Evolutionary conservation across 2,113 vertebrate genomes (phyloP).

Genomic region (Myotis davidii): DNA sequence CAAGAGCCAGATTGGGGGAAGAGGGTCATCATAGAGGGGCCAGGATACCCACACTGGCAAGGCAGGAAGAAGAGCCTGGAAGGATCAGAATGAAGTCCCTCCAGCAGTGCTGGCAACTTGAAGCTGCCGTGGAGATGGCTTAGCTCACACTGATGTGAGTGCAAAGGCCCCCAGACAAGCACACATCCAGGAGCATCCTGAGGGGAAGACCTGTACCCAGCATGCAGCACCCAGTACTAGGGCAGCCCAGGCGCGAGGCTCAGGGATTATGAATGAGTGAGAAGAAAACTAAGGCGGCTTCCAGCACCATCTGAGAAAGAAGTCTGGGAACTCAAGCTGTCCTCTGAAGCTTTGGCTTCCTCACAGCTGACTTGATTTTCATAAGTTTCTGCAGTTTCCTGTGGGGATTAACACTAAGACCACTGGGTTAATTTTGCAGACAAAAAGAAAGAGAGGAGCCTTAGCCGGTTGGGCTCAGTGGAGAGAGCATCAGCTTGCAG

Average conservation of each 20-base stretch:
- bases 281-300: slow-evolving; percentile 20
- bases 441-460: background rate
- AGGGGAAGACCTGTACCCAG: background rate
- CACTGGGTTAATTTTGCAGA: slow-evolving; percentile 29
- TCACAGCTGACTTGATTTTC: slow-evolving; percentile 12
- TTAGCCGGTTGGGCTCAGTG: too few relatives aligned
- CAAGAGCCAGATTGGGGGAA: background rate
- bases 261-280: background rate
- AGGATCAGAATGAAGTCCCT: background rate
- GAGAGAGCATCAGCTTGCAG: too few relatives aligned
- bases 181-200: background rate
- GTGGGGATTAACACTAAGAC: background rate
- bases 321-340: background rate
- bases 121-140: background rate
- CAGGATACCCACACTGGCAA: background rate
- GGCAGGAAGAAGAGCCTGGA: background rate
- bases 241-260: background rate
- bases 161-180: background rate
- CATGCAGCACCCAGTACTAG: background rate
- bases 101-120: background rate
- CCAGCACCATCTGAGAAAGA: background rate
- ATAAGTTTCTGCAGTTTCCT: slow-evolving; percentile 35
- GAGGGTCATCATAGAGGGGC: background rate
- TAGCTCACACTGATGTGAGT: background rate
- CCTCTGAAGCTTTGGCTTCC: slow-evolving; percentile 32